A percentile compares a stretch with the other conserved stretches of the same genome.
These are phyloP conservation scores for Holacanthus passer DNA, from an alignment of 2,113 vertebrate species.

Conservation along the genomic window DNA sequence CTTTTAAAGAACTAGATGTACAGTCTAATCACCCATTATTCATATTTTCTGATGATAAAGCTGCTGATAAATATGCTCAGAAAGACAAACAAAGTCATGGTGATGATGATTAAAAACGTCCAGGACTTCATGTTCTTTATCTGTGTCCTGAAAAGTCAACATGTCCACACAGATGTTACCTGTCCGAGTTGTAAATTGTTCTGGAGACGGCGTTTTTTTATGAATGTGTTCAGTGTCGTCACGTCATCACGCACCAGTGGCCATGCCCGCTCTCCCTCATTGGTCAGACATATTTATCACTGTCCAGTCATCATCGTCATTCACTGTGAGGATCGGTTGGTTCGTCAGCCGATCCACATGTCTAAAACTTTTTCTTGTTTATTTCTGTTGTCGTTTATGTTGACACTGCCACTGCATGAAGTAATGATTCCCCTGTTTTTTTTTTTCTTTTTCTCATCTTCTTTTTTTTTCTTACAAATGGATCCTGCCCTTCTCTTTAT, in stretches of 20 bases:
- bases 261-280: slow-evolving; percentile 54
- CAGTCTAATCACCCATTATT: not conserved
- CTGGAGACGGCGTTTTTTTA: slow-evolving; percentile 8
- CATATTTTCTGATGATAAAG: not conserved
- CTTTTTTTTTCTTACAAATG: slow-evolving; percentile 39
- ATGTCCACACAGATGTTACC: slow-evolving; percentile 24
- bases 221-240: slow-evolving; percentile 38
- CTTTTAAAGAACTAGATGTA: too few relatives aligned
- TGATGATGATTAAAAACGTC: not conserved
- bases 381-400: slow-evolving; percentile 78
- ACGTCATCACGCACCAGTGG: slow-evolving; percentile 22
- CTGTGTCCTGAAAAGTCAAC: slow-evolving; percentile 38
- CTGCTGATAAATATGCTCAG: not conserved
- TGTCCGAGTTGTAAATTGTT: slow-evolving; percentile 9
- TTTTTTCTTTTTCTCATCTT: slow-evolving; percentile 52
- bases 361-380: slow-evolving; percentile 68
- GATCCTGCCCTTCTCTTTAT: slow-evolving; percentile 38
- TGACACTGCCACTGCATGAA: slow-evolving; percentile 82
- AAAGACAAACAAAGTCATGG: not conserved
- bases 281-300: slow-evolving; percentile 59
- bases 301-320: slow-evolving; percentile 51
- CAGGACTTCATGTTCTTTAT: slow-evolving; percentile 29
- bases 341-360: slow-evolving; percentile 42
- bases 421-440: slow-evolving; percentile 80
- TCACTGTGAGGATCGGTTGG: slow-evolving; percentile 45